Evolutionary conservation across 2,888 invertebrate genomes (phyloP), one percentile per base, ranked within the genome.

Genomic region (Spisula subtruncata): DNA sequence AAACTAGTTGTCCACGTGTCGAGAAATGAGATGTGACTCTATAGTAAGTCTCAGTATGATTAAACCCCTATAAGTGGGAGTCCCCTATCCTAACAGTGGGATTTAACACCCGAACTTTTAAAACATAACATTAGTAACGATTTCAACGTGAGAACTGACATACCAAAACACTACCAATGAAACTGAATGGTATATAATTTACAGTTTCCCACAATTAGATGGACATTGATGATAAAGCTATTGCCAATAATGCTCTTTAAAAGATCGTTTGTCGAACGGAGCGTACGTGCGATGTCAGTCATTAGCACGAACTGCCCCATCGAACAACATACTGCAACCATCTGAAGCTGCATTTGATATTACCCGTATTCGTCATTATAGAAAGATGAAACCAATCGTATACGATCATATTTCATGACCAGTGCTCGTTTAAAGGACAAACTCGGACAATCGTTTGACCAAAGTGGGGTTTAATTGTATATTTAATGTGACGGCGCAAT

Each of bases 191-290:
- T 75, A 32, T 32, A 35, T 32, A 35, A 75, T 75, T 75, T 75
- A 18, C 35, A 75, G 75, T 75, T 32, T 75, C 29, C 75, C 75
- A 75, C 75, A 75, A 75, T 75, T 4, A 75, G 32, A 75, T 75
- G 14, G 14, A 32, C 35, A 20, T 35, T 35, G 75, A 75, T 75
- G 75, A 75, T 75, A 35, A 6, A 32, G 2, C 18, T 1, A 16
- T 6, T 32, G 16, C 18, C 35, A 32, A 75, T 14, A 35, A 75
- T 32, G 29, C 1, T 75, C 32, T 29, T 75, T 35, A 75, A 75
- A 75, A 32, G 75, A 75, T 75, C 75, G 32, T 75, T 75, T 35
- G 75, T 16, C 75, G 35, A 32, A 8, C 75, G 12, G 16, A 8
- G 32, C 14, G 5, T 35, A 75, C 8, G 29, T 14, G 16, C 35